phyloP scores from a whole-genome alignment of 2,113 vertebrate species.

The Mugil cephalus region DNA sequence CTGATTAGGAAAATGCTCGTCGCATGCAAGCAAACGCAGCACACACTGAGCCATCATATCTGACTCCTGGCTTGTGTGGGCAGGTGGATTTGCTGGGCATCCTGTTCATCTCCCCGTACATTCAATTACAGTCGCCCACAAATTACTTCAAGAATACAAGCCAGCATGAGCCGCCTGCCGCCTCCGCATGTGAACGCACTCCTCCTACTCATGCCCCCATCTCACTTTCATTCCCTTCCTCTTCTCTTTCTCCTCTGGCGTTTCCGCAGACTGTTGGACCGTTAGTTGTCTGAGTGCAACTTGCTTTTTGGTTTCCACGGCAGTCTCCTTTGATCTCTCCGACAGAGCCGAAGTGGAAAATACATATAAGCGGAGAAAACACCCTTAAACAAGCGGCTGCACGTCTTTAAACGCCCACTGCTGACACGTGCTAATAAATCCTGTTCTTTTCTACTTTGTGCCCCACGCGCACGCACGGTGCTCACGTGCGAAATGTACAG shows the following conservation, averaged over 20 bases:
- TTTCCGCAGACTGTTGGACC: slow-evolving; percentile 46
- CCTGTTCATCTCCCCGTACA: slow-evolving; percentile 73
- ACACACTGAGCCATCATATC: slow-evolving; percentile 39
- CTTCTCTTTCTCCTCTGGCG: slow-evolving; percentile 47
- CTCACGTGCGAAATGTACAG: neutral
- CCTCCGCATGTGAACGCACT: slow-evolving; percentile 64
- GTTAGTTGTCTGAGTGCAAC: slow-evolving; percentile 33
- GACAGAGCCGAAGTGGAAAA: slow-evolving; percentile 36
- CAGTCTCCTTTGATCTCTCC: slow-evolving; percentile 51
- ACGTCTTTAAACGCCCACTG: slow-evolving; percentile 57
- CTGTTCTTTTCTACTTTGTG: slow-evolving; percentile 10
- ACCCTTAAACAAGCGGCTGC: slow-evolving; percentile 35
- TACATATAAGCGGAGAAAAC: slow-evolving; percentile 43
- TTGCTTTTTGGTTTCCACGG: slow-evolving; percentile 39
- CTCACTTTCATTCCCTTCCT: slow-evolving; percentile 43
- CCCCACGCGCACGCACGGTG: neutral
- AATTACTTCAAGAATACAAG: slow-evolving; percentile 71
- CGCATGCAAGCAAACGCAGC: slow-evolving; percentile 29
- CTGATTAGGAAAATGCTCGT: slow-evolving; percentile 49
- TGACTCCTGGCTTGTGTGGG: slow-evolving; percentile 68
- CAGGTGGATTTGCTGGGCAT: slow-evolving; percentile 66
- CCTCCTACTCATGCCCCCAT: slow-evolving; percentile 61
- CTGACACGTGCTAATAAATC: slow-evolving; percentile 56
- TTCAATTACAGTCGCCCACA: slow-evolving; percentile 78
- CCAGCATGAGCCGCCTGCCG: slow-evolving; percentile 66